Evolutionary conservation across 2,113 vertebrate species (phyloP).

Genomic region (Verasper variegatus): DNA sequence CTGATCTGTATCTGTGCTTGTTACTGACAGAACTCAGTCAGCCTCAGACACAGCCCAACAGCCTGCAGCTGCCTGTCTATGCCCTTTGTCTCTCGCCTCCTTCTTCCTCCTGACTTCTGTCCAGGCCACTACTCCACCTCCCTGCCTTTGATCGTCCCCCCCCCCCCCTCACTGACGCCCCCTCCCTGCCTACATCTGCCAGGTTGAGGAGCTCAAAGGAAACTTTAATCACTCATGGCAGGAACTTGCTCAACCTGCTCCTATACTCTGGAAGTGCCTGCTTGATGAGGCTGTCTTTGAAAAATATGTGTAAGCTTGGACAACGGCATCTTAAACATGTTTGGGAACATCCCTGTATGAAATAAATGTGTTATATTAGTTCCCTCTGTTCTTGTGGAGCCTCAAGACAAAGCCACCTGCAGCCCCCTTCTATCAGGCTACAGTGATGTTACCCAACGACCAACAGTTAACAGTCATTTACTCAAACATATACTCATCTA

Average conservation of each 20-base stretch:
- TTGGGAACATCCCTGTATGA: slow-evolving; percentile 11
- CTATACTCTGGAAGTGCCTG: no score
- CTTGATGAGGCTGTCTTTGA: no score
- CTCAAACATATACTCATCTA: neutral
- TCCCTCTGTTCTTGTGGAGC: slow-evolving; percentile 28
- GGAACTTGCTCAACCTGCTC: no score
- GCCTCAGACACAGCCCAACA: slow-evolving; percentile 1
- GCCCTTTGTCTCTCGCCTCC: slow-evolving; percentile 22
- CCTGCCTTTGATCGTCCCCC: slow-evolving; percentile 51
- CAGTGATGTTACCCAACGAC: neutral
- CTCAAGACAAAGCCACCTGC: slow-evolving; percentile 37
- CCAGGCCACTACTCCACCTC: slow-evolving; percentile 37
- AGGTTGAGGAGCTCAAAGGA: slow-evolving; percentile 52
- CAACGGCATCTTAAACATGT: slow-evolving; percentile 14
- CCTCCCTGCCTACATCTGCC: slow-evolving; percentile 32
- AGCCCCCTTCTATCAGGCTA: neutral
- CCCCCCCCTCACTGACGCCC: slow-evolving; percentile 1
- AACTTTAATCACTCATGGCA: slow-evolving; percentile 28
- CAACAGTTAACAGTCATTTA: no score
- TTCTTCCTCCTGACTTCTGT: slow-evolving; percentile 21
- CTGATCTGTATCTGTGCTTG: slow-evolving; percentile 17
- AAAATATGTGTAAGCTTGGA: neutral
- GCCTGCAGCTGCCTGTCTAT: neutral
- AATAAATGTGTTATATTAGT: slow-evolving; percentile 45
- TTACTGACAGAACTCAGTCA: slow-evolving; percentile 44